Evolutionary conservation across 2,113 vertebrate genomes (phyloP).

Genomic region (Catharus minimus): DNA sequence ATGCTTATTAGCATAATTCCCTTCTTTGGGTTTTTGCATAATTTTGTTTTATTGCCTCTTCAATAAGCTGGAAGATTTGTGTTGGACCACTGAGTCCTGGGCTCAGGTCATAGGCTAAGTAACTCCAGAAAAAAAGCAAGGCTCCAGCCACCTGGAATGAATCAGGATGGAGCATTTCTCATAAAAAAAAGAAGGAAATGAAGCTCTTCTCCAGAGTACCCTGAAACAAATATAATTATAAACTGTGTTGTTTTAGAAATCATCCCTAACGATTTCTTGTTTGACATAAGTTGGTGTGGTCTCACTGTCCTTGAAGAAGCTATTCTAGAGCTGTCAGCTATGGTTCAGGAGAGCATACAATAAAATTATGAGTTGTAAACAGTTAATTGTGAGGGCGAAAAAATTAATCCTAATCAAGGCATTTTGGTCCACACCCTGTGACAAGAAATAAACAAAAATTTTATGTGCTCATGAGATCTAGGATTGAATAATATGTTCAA

Average conservation of each 20-base stretch:
- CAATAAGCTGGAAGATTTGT: background rate
- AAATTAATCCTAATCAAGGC: background rate
- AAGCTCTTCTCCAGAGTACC: background rate
- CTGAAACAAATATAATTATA: background rate
- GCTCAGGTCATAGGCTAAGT: background rate
- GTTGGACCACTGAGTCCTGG: fast-evolving
- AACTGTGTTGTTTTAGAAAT: background rate
- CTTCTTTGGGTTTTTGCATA: background rate
- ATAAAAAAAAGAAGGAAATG: background rate
- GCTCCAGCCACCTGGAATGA: background rate
- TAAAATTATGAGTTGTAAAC: background rate
- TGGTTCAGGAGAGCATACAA: background rate
- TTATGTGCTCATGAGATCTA: background rate
- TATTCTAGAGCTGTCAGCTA: background rate
- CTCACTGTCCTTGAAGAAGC: background rate
- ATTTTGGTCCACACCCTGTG: background rate
- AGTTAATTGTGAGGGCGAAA: background rate
- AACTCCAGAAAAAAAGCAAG: background rate
- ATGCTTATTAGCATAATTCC: background rate
- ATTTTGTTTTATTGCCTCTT: background rate
- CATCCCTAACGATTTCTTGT: background rate
- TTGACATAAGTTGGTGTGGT: background rate
- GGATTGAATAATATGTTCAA: background rate
- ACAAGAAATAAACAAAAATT: background rate
- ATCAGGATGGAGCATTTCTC: background rate